These are phyloP conservation scores for Petrolisthes manimaculis DNA, from an alignment of 2,888 invertebrate genomes.

Conservation along the genomic window DNA sequence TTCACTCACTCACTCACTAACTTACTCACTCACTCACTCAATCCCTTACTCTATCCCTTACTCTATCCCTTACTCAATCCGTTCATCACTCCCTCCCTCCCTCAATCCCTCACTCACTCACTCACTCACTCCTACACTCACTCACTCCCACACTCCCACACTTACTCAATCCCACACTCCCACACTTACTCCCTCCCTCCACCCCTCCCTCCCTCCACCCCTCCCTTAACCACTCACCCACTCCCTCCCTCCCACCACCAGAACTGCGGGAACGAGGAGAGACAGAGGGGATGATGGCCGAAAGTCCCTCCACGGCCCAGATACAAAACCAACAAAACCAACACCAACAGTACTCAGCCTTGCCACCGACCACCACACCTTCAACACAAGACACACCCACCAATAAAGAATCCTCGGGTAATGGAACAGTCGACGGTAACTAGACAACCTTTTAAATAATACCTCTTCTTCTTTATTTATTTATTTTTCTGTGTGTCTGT, in stretches of 20 bases:
- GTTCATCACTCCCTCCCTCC: too few species aligned
- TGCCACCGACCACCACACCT: slow-evolving; percentile 74
- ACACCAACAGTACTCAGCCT: slow-evolving; percentile 80
- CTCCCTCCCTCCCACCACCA: not conserved
- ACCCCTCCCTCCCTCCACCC: not conserved
- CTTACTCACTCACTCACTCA: not conserved
- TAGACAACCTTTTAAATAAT: not conserved
- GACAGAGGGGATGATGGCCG: slow-evolving; percentile 75
- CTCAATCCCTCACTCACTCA: too few species aligned
- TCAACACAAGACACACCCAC: slow-evolving; percentile 74
- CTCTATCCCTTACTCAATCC: not conserved
- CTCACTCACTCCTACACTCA: too few species aligned
- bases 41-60: not conserved
- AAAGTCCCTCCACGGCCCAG: slow-evolving; percentile 83
- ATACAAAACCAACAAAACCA: slow-evolving; percentile 85
- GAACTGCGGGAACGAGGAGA: slow-evolving; percentile 49
- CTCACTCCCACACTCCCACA: too few species aligned
- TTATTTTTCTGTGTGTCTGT: too few species aligned
- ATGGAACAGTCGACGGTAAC: slow-evolving; percentile 32
- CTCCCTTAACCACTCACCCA: not conserved
- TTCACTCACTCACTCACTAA: too few species aligned
- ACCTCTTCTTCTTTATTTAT: not conserved
- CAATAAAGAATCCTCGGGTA: slow-evolving; percentile 70
- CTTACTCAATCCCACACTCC: too few species aligned
- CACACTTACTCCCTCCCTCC: not conserved